Evolutionary conservation across 2,888 invertebrate species (phyloP), one percentile per base, ranked within the genome.

Genomic region (Ornithoptera priamus): DNA sequence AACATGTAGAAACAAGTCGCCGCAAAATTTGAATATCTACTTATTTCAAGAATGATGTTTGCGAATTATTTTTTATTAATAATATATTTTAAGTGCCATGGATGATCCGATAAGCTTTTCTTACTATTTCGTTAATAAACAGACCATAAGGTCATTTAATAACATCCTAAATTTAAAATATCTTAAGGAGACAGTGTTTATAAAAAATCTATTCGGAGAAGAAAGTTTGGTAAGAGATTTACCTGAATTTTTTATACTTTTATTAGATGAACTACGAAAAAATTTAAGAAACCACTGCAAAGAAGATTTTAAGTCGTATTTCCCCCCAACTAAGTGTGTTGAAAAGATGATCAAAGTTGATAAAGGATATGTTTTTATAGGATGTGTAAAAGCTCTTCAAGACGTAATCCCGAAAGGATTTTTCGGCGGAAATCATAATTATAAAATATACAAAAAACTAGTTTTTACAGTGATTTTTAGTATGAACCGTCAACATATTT

Each of bases 401-500:
- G 83, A 86, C 72, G 84, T 88, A n/a, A 72, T 92, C 42, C 92
- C 92, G 17, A 82, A 73, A 67, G 72, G 71, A 24, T 80, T 92
- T 30, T 86, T 79, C 81, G 89, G 86, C 17, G 82, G 74, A 69
- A 81, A 80, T 71, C 78, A 82, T 17, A 93, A 93, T 76, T 74
- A 71, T 30, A 90, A 85, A 77, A 72, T 86, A 74, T 86, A 92
- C 65, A 84, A 79, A 71, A 82, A 80, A 72, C 72, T 87, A 17
- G 75, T 88, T 10, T 76, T 80, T 71, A 76, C 67, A 46, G 77
- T 85, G 22, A 74, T 93, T 71, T 87, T 80, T 73, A 87, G 88
- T 65, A 92, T 92, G 90, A 88, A 85, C 67, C 81, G 85, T 20
- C 90, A 93, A 75, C 82, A 89, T 78, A 75, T 89, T 46, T 72